These are phyloP conservation scores for Solenopsis invicta DNA, from an alignment of 1,140 invertebrate genomes.

Conservation along the genomic window DNA sequence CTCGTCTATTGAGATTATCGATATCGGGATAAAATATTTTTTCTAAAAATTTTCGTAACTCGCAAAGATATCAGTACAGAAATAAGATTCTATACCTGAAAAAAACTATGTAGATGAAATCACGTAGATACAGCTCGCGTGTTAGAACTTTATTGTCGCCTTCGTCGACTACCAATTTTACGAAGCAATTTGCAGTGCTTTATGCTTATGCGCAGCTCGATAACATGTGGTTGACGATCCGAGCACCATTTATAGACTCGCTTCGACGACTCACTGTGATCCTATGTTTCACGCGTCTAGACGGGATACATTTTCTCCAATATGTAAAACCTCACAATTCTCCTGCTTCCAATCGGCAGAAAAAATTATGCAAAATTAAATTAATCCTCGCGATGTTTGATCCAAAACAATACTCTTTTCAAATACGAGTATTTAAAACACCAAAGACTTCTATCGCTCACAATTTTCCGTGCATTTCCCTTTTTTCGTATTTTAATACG, in stretches of 20 bases:
- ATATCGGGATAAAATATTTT: not conserved
- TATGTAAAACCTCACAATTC: not conserved
- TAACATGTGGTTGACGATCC: slow-evolving; percentile 71
- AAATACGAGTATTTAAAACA: not conserved
- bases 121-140: not conserved
- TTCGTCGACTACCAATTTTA: slow-evolving; percentile 42
- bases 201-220: slow-evolving; percentile 50
- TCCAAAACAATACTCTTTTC: not conserved
- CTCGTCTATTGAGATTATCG: not conserved
- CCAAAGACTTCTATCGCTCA: not conserved
- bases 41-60: not conserved
- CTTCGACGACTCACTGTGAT: not conserved
- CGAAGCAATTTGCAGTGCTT: slow-evolving; percentile 58
- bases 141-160: not conserved
- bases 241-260: slow-evolving; percentile 48
- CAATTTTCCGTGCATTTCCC: not conserved
- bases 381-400: not conserved
- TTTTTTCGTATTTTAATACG: not conserved
- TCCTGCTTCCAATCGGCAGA: not conserved
- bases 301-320: not conserved
- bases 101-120: not conserved
- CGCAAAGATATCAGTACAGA: not conserved
- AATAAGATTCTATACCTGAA: not conserved
- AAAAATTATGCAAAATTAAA: not conserved
- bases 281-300: slow-evolving; percentile 19